Base-by-base conservation (phyloP, 2,888 invertebrate genomes). In the Fabriciana adippe region DNA sequence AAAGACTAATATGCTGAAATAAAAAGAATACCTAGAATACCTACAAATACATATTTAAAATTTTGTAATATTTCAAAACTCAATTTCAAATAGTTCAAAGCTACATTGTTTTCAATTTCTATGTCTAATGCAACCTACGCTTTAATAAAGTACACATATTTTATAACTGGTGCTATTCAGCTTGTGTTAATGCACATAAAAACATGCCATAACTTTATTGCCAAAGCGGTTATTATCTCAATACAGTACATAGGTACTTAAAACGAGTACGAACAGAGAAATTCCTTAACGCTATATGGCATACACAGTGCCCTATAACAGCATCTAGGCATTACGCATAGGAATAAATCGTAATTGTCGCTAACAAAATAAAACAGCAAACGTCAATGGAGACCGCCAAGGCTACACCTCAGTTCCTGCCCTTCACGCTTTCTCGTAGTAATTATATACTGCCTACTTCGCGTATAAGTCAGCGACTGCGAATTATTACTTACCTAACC, bases 351-450 rank as follows among this genome's bases (percentile, higher is more conserved):
- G 26, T 5, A 26, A 59, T 16, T n/a, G 59, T 59, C 59, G n/a
- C 26, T 6, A 21, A 16, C 31, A 18, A 31, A 41, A 8, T 15
- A 8, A 16, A 16, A 51, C 16, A 15, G 6, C 15, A 55, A 61
- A 47, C 41, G 35, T 54, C 68, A 56, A 66, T 71, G 68, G 67
- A 69, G 53, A 57, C 60, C 41, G 56, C 55, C 73, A 77, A 76
- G 76, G 76, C 72, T 70, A 63, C 48, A n/a, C 35, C 71, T 67
- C 55, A 55, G 67, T 74, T 75, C 62, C 66, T 81, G 86, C 85
- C 88, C 86, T 88, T 88, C 88, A 87, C 88, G 84, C 86, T 88
- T 88, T 88, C 88, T 78, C 81, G 76, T 78, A 72, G 71, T 74
- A 75, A 70, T 73, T 67, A 67, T 66, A 69, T 70, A 72, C 65